Conservation (phyloP, 2,888 invertebrate genomes). For the Melangyna quadrimaculata region DNA sequence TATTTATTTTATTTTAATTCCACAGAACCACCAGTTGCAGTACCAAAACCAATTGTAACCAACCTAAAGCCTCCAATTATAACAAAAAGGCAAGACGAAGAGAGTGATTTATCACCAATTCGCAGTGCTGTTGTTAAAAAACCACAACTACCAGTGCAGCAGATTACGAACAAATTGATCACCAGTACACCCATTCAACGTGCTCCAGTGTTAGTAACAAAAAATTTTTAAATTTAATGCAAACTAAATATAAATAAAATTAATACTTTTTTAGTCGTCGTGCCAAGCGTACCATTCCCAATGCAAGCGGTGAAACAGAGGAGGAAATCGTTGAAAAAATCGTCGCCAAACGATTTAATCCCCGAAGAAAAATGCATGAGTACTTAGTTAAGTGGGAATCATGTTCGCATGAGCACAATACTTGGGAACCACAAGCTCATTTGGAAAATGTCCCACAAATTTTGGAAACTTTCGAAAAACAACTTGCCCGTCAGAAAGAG, state of each 20-base stretch:
- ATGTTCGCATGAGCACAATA: slow-evolving; percentile 89
- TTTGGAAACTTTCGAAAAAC: slow-evolving; percentile 90
- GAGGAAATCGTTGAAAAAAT: slow-evolving; percentile 92
- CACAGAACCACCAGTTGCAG: slow-evolving; percentile 61
- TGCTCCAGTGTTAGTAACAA: slow-evolving; percentile 28
- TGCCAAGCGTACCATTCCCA: slow-evolving; percentile 77
- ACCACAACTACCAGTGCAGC: slow-evolving; percentile 42
- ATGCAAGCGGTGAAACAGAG: slow-evolving; percentile 80
- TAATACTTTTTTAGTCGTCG: slow-evolving; percentile 75
- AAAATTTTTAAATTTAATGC: background rate
- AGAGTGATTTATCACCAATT: slow-evolving; percentile 64
- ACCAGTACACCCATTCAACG: slow-evolving; percentile 59
- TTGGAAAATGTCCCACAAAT: slow-evolving; percentile 89
- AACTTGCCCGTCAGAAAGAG: slow-evolving; percentile 88
- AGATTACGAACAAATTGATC: slow-evolving; percentile 40
- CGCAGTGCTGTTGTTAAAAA: slow-evolving; percentile 73
- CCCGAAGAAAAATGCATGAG: slow-evolving; percentile 88
- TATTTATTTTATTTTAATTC: background rate
- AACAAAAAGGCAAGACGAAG: slow-evolving; percentile 73
- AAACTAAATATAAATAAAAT: background rate
- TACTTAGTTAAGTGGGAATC: slow-evolving; percentile 94
- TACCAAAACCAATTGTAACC: slow-evolving; percentile 73
- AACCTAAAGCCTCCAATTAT: slow-evolving; percentile 73
- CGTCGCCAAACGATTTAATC: slow-evolving; percentile 91
- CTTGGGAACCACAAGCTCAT: slow-evolving; percentile 91